Evolutionary conservation across 2,797 vertebrate genomes (phyloP), one percentile per base, ranked within the genome.

Genomic region (Bradypus variegatus): DNA sequence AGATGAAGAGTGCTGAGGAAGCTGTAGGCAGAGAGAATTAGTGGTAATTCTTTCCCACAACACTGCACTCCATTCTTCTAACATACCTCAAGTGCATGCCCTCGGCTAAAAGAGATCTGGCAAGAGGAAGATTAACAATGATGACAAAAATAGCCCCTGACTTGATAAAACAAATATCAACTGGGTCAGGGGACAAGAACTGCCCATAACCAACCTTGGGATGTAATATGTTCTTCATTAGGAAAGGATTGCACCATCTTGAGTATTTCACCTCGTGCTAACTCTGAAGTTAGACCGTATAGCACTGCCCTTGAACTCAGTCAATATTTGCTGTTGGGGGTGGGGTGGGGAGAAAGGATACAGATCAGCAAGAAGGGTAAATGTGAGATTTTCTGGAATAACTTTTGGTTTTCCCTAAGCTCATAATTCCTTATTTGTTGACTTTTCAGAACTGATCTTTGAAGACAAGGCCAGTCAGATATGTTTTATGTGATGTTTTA

Each of bases 71-170:
- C 94, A 95, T 95, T 94, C 95, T 95, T 94, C 92, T 93, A 93
- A 65, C 95, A 96, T 95, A 95, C 91, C 92, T 96, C 95, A 96
- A 95, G 94, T 95, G 94, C 96, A 95, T 95, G 94, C 92, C 95
- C 94, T 93, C 90, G 89, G 95, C 92, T 94, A 94, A 67, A 92
- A 38, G 93, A 91, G 95, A 94, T 89, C 93, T 93, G 94, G 80
- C 65, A 67, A 96, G 95, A 91, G 95, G 90, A 92, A 96, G 95
- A 95, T 96, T 94, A 96, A 96, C 95, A 94, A 95, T 95, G 95
- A 88, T 92, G 96, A 95, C 95, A 96, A 96, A 96, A 96, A 96
- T 96, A 95, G 95, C 72, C 91, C 90, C 95, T 96, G 96, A 95
- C 95, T 96, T 96, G 95, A 95, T 95, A 95, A 93, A 95, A 93